Evolutionary conservation across 2,113 vertebrate genomes (phyloP), one percentile per base, ranked within the genome.

Genomic region (Pontoporia blainvillei): DNA sequence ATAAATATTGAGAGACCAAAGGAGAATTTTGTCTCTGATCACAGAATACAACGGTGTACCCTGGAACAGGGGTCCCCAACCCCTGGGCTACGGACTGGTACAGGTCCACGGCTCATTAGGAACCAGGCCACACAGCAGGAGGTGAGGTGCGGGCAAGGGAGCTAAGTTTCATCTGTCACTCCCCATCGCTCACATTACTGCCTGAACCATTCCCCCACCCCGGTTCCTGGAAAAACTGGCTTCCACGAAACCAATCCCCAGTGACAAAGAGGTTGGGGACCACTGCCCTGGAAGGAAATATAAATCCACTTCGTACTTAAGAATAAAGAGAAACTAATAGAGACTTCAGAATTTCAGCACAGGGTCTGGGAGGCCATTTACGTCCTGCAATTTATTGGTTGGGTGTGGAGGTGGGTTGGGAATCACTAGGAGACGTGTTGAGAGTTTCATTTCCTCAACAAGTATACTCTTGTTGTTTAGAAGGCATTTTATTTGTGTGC

Each of bases 321-420:
- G 21, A 66, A 10, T 23, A 52, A 46, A 41, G 8, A 83, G 15
- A 49, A 5, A 13, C 5, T 49, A 17, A 54, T 0, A 15, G 44
- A 57, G 9, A 9, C 3, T n/a, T 94, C 11, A 5, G 41, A 29
- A 61, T 67, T 64, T 31, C 14, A 25, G 5, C 36, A 29, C 6
- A 29, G 36, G 1, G 10, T 11, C 3, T 1, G 1, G 14, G n/a
- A 36, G 46, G n/a, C 15, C 36, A 39, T 1, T 11, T 3, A 8
- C 3, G 46, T 49, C 46, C 41, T 75, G 8, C 1, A 31, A 8
- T 52, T 8, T 8, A 25, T 34, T 3, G 62, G 31, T 1, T 21
- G 27, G 27, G 10, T 29, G 2, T 44, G 11, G n/a, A 78, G 29
- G 1, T 59, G 36, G 6, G 18, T 2, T 34, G 23, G 41, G 36